Conservation (phyloP, 2,797 vertebrate genomes). For the Centropyge bicolor region DNA sequence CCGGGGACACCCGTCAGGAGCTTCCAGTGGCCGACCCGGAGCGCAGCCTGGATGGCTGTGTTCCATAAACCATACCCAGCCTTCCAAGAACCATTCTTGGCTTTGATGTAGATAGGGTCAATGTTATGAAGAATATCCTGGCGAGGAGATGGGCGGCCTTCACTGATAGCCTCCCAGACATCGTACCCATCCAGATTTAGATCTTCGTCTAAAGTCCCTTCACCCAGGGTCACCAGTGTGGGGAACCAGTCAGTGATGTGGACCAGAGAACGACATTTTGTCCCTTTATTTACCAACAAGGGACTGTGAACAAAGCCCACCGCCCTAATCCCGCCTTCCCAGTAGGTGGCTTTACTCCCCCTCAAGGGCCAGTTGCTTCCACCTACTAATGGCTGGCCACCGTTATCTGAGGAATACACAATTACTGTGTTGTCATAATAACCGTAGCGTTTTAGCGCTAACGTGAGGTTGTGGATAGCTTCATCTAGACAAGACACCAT, state of each 20-base stretch:
- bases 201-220: constrained; percentile 93
- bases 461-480: constrained; percentile 92
- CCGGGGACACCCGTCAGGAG: constrained; percentile 95
- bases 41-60: constrained; percentile 94
- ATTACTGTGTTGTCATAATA: constrained; percentile 95
- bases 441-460: constrained; percentile 90
- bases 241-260: constrained; percentile 99
- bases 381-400: constrained; percentile 93
- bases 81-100: constrained; percentile 95
- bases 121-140: constrained; percentile 98
- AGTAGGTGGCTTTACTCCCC: constrained; percentile 96
- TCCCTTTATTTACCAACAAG: constrained; percentile 91
- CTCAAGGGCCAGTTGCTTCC: constrained; percentile 98
- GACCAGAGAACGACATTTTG: constrained; percentile 91
- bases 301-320: constrained; percentile 98
- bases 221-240: constrained; percentile 92
- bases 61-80: constrained; percentile 97
- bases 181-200: constrained; percentile 94
- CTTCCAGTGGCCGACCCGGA: constrained; percentile 96
- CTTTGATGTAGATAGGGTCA: constrained; percentile 94
- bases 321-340: constrained; percentile 96
- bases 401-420: constrained; percentile 97
- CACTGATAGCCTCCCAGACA: constrained; percentile 97
- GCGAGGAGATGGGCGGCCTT: constrained; percentile 93
- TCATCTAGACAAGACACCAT: constrained; percentile 98